A percentile compares a stretch with the other conserved stretches of the same genome.
Evolutionary conservation across 1,140 invertebrate genomes (phyloP).

Genomic region (Apis cerana): DNA sequence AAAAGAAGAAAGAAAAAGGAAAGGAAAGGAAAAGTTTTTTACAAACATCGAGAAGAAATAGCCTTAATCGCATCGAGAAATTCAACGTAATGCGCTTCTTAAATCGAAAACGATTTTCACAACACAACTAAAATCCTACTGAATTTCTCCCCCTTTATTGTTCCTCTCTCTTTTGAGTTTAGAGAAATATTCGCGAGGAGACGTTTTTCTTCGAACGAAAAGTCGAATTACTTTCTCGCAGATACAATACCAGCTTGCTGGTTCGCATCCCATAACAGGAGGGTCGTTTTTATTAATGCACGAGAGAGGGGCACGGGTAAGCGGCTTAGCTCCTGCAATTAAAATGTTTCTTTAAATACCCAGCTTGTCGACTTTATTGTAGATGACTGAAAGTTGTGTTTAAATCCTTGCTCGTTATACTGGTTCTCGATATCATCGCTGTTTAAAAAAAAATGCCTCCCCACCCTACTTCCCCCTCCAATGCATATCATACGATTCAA

Average conservation of each 20-base stretch:
- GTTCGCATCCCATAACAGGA: constrained; percentile 53
- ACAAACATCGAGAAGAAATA: neutral
- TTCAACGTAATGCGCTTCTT: neutral
- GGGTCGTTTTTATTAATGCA: constrained; percentile 75
- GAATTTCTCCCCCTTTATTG: neutral
- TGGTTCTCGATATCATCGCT: neutral
- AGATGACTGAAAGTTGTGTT: constrained; percentile 50
- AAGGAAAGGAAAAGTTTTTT: no score
- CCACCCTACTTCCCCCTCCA: neutral
- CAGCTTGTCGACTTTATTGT: constrained; percentile 56
- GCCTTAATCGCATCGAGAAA: neutral
- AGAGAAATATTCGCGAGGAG: neutral
- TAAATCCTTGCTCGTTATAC: constrained; percentile 61
- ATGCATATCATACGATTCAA: no score
- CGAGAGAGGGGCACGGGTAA: constrained; percentile 69
- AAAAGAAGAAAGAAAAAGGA: no score
- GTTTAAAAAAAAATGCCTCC: neutral
- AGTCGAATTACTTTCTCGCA: constrained; percentile 61
- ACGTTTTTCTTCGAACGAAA: constrained; percentile 31
- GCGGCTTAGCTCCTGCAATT: constrained; percentile 79
- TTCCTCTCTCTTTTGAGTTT: neutral
- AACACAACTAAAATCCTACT: no score
- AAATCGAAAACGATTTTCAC: neutral
- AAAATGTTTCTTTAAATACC: constrained; percentile 80
- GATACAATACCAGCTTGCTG: constrained; percentile 42